Percentiles rank a stretch among this genome's conserved stretches.
Conservation (phyloP, 2,113 vertebrate species). For the Chelonoidis abingdonii region DNA sequence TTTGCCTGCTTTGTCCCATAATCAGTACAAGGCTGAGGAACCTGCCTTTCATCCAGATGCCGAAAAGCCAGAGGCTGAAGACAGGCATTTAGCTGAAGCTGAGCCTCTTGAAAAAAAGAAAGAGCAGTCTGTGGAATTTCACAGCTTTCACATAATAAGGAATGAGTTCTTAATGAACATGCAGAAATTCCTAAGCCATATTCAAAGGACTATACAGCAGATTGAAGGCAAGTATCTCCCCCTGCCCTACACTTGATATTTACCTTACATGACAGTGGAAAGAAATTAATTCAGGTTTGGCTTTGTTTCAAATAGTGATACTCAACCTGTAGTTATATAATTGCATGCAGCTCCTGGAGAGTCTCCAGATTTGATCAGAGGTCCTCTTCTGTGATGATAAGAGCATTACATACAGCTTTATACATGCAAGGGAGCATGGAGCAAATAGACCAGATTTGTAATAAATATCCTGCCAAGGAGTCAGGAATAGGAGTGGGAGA, state of each 20-base stretch:
- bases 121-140: conserved; percentile 40
- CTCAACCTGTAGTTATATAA: background rate
- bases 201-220: conserved; percentile 80
- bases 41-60: background rate
- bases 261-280: background rate
- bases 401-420: background rate
- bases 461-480: background rate
- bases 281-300: background rate
- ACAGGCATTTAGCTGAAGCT: rapidly evolving
- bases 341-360: background rate
- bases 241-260: background rate
- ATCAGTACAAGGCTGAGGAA: conserved; percentile 72
- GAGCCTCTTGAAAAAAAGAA: background rate
- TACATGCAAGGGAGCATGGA: background rate
- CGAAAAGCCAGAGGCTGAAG: conserved; percentile 3
- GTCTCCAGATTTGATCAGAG: background rate
- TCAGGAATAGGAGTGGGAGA: background rate
- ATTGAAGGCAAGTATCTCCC: conserved; percentile 77
- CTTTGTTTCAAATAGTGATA: background rate
- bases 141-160: conserved; percentile 43
- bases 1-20: conserved; percentile 77
- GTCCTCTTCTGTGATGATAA: background rate
- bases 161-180: conserved; percentile 83
- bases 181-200: conserved; percentile 79
- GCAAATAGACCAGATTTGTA: background rate